These are phyloP conservation scores for Drosophila chauvacae DNA, from an alignment of 1,140 invertebrate genomes.

Conservation along the genomic window DNA sequence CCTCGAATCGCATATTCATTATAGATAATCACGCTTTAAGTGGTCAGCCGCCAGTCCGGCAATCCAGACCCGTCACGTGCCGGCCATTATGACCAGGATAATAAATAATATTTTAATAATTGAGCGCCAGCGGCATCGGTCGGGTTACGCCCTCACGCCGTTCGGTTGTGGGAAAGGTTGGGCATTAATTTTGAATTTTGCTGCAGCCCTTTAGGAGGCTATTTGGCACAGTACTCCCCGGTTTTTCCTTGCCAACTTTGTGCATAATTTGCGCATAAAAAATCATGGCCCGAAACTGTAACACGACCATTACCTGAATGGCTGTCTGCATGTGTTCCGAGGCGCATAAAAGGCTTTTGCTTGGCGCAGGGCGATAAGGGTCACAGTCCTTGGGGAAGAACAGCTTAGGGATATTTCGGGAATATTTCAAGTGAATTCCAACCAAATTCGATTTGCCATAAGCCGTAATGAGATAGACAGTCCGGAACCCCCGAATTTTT, in stretches of 20 bases:
- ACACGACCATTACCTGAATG: conserved; percentile 68
- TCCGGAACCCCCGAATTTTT: not conserved
- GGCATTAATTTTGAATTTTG: conserved; percentile 75
- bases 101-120: conserved; percentile 81
- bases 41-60: conserved; percentile 47
- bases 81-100: conserved; percentile 58
- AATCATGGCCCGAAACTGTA: conserved; percentile 66
- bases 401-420: conserved; percentile 1
- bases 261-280: conserved; percentile 77
- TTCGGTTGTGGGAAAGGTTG: not conserved
- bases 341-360: conserved; percentile 38
- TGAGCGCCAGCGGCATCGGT: conserved; percentile 24
- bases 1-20: conserved; percentile 74
- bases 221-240: not conserved
- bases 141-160: conserved; percentile 4
- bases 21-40: conserved; percentile 75
- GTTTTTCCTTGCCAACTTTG: conserved; percentile 41
- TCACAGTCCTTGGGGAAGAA: conserved; percentile 10
- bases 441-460: conserved; percentile 29
- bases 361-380: conserved; percentile 10
- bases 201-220: conserved; percentile 56
- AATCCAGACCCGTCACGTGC: conserved; percentile 54
- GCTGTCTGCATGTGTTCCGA: conserved; percentile 21
- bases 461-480: conserved; percentile 9
- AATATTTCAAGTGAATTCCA: conserved; percentile 4